Evolutionary conservation across 2,888 invertebrate genomes (phyloP), one percentile per base, ranked within the genome.

Genomic region (Leistus spinibarbis): DNA sequence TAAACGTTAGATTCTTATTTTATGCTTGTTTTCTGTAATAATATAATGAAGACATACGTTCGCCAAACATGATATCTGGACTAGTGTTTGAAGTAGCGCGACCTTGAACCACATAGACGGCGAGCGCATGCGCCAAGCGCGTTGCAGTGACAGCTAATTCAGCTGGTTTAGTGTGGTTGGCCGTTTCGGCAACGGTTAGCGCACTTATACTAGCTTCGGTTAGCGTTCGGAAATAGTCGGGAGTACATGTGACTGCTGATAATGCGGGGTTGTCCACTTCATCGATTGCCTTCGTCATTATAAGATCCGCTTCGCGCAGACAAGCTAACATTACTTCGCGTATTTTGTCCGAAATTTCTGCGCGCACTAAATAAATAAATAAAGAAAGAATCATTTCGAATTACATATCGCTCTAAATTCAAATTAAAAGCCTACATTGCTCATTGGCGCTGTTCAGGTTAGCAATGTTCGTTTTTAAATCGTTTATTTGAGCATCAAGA

Each of bases 11-110:
- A n/a, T n/a, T n/a, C n/a, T n/a, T n/a, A n/a, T n/a, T n/a, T n/a
- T n/a, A n/a, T n/a, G n/a, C n/a, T n/a, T n/a, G n/a, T n/a, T n/a
- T n/a, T n/a, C n/a, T 5, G 17, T 17, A 5, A 54, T 16, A 13
- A 27, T 9, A 13, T 73, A 5, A 77, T 76, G n/a, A 70, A 75
- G 76, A 86, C 89, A 87, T 86, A 91, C 91, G 87, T 83, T 91
- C 91, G 20, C 90, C 90, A 81, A 89, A 88, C 70, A 88, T 87
- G 78, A 91, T 90, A 81, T 91, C 92, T 23, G 92, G 90, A 62
- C 93, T 91, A 0, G 91, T 91, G 83, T 94, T 93, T 2, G 93
- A 91, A 7, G 93, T 92, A 1, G 93, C 92, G 83, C 92, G 91
- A n/a, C 93, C 93, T 79, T 92, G 90, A 65, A 93, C 85, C 77